phyloP scores from a whole-genome alignment of 2,113 vertebrate genomes.

The Naja naja region DNA sequence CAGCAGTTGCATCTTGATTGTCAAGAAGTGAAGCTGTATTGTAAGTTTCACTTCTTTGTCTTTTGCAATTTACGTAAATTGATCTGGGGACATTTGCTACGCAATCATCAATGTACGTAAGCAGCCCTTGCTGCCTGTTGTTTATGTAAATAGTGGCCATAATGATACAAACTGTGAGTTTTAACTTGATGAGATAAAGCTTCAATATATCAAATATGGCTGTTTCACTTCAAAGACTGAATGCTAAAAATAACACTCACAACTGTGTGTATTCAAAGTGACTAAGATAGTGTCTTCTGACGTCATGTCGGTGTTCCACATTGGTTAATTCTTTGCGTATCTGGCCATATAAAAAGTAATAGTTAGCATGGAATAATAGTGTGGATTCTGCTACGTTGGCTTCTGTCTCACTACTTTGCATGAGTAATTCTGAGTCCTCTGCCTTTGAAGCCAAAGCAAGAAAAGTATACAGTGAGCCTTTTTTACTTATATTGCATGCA shows the following conservation, averaged over 20 bases:
- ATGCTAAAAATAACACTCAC: background rate
- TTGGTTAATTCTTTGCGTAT: background rate
- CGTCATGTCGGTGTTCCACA: background rate
- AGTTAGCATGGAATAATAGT: background rate
- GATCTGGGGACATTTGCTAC: background rate
- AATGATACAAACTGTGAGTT: conserved; percentile 4
- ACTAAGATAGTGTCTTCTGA: background rate
- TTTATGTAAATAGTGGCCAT: conserved; percentile 15
- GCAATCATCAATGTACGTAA: background rate
- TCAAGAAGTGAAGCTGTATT: background rate
- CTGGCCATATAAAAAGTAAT: background rate
- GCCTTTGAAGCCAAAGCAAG: background rate
- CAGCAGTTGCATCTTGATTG: background rate
- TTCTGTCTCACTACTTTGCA: background rate
- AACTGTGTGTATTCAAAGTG: background rate
- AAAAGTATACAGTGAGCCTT: background rate
- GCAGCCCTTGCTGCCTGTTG: background rate
- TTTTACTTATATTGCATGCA: background rate
- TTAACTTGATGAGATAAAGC: background rate
- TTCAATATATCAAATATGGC: background rate
- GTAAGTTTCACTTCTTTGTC: background rate
- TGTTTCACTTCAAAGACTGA: background rate
- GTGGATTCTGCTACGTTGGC: background rate
- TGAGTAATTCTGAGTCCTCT: background rate
- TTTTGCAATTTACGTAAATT: conserved; percentile 12